Base-by-base conservation (phyloP, 2,888 invertebrate species). In the Andrena marginata region DNA sequence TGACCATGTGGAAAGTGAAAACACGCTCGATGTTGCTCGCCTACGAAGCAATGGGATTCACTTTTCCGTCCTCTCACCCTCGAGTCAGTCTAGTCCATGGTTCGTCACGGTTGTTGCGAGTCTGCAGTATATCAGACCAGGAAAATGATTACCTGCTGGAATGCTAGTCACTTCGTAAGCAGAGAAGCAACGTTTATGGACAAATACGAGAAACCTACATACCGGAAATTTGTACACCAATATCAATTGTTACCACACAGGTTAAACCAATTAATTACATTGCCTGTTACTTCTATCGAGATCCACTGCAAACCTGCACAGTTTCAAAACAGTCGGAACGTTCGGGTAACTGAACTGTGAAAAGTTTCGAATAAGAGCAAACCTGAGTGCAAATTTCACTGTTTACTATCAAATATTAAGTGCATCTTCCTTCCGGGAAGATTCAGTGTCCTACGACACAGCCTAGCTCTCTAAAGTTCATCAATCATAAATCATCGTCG, bases 1-100 rank as follows among this genome's bases (percentile, higher is more conserved):
- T 84, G 83, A 76, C 82, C 83, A 78, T 76, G 82, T 87, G 86
- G 90, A 91, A 91, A 91, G 90, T 91, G 90, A 90, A 90, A 90
- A 88, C 83, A 69, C 48, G n/a, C 60, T 13, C 42, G 42, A 42
- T 42, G 42, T 42, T 42, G 13, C 42, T 42, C 1, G 81, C 64
- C 49, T 77, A 65, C 74, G 35, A 62, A 35, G 26, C 29, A 20
- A 7, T 26, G 20, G 8, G 63, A 33, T 72, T 26, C 48, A 62
- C 49, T 56, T 54, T 62, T 23, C n/a, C 42, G 23, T 20, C 26
- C 42, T 16, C 13, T 42, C 42, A 42, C 42, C 42, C 42, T 42
- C 42, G 42, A 42, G 42, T 42, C 42, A 42, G 42, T 20, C 29
- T 5, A 5, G 31, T 68, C 54, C 13, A 13, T 13, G 20, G 54